A percentile compares a stretch with the other conserved stretches of the same genome.
These are phyloP conservation scores for Hoplostethus atlanticus DNA, from an alignment of 2,797 vertebrate genomes.

Conservation along the genomic window DNA sequence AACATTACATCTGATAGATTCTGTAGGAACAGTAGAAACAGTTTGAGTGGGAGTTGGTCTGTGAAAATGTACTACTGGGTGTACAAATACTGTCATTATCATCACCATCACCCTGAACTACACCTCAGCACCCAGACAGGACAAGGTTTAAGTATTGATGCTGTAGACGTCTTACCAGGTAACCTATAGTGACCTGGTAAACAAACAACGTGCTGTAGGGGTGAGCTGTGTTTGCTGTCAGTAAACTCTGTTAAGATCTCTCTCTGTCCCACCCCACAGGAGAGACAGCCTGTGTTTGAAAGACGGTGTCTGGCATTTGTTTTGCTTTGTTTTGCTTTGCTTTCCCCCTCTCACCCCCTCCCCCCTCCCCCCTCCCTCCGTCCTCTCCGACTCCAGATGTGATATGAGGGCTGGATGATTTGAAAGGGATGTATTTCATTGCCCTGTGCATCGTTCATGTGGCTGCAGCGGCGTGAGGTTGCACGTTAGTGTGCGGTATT, in stretches of 20 bases:
- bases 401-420: slow-evolving; percentile 20
- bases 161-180: slow-evolving; percentile 23
- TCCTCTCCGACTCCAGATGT: slow-evolving; percentile 31
- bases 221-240: slow-evolving; percentile 22
- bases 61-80: slow-evolving; percentile 28
- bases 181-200: slow-evolving; percentile 26
- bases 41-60: slow-evolving; percentile 33
- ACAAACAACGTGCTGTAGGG: slow-evolving; percentile 26
- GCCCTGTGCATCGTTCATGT: slow-evolving; percentile 3
- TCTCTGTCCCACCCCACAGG: not conserved
- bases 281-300: slow-evolving; percentile 1
- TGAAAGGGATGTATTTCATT: slow-evolving; percentile 21
- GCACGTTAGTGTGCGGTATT: slow-evolving; percentile 23
- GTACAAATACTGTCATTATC: slow-evolving; percentile 11
- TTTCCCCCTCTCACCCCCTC: slow-evolving; percentile 25
- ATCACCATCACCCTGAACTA: not conserved
- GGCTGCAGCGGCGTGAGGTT: slow-evolving; percentile 9
- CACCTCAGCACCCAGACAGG: slow-evolving; percentile 14
- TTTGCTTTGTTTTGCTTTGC: not conserved
- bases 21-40: slow-evolving; percentile 38
- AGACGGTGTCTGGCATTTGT: not conserved
- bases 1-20: slow-evolving; percentile 62
- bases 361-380: slow-evolving; percentile 36
- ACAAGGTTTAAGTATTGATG: slow-evolving; percentile 12
- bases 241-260: slow-evolving; percentile 8